Conservation (phyloP, 1,140 invertebrate genomes). For the Brachionus rubens region DNA sequence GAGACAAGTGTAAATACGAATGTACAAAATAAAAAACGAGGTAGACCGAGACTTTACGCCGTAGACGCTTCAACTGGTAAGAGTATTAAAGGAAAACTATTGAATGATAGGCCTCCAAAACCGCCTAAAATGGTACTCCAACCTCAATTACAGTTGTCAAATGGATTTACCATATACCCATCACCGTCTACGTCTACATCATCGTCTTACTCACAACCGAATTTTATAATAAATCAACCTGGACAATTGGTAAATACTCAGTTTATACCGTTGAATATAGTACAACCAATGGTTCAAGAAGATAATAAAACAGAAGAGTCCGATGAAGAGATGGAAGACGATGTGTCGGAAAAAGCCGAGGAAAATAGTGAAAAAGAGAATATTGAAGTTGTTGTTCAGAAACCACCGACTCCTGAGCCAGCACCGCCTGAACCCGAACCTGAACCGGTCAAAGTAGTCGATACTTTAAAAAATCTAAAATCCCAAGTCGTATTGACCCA, state of each 20-base stretch:
- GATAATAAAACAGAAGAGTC: background rate
- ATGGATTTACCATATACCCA: conserved; percentile 7
- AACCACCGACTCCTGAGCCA: background rate
- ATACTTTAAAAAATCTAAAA: conserved; percentile 1
- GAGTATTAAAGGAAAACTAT: conserved; percentile 5
- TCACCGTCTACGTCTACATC: conserved; percentile 34
- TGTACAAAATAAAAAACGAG: conserved; percentile 30
- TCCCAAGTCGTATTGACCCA: conserved; percentile 27
- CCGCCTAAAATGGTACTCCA: background rate
- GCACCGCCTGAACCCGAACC: background rate
- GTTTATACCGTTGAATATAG: conserved; percentile 10
- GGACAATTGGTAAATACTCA: background rate
- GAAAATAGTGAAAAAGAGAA: conserved; percentile 24
- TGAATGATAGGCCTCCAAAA: background rate
- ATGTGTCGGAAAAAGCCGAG: background rate
- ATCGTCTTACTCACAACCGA: background rate
- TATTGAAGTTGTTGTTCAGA: background rate
- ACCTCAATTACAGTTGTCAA: background rate
- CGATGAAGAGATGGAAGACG: background rate
- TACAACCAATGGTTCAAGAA: conserved; percentile 10
- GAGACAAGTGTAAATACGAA: background rate
- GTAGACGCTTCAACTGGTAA: conserved; percentile 8
- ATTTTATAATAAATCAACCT: conserved; percentile 4
- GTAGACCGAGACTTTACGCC: conserved; percentile 9
- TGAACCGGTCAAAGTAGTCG: background rate